Base-by-base conservation (phyloP, 2,888 invertebrate genomes). In the Tetanocera ferruginea region DNA sequence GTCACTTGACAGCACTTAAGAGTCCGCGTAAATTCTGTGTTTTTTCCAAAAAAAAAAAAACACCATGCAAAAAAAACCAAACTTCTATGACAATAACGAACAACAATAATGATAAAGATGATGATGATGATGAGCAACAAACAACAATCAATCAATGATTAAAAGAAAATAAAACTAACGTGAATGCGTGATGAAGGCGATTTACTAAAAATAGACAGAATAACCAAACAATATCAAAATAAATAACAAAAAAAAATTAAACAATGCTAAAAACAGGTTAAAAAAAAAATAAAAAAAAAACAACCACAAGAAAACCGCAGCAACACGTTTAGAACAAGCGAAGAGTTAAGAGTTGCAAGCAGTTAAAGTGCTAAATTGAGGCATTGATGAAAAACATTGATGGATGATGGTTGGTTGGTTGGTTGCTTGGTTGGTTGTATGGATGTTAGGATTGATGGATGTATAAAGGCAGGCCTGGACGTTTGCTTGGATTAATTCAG, bases 161-260 rank as follows among this genome's bases (percentile, higher is more conserved):
- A 64, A 64, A 64, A 31, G 64, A 64, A 28, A 23, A 55, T 19
- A 23, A 19, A 23, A 17, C 8, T 31, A 17, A 31, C 64, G 64
- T 31, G 64, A 64, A 31, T 64, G 64, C 64, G 64, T 28, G 64
- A 64, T 64, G 64, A 31, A 64, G 64, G 64, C 14, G 64, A 25
- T 64, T 64, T 34, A 64, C 64, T 64, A 64, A 64, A 64, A 64
- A 64, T 64, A 64, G 64, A 8, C 14, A 25, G 11, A 23, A 28
- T 60, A 28, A 64, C 25, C 4, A 4, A 64, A 64, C 64, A 8
- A 31, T 31, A 64, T 8, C 0, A 34, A 34, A 14, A 64, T n/a
- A 28, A 31, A 62, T 1, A 62, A 17, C 1, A 62, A 6, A 55
- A 55, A 23, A 4, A 23, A 25, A 2, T 6, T 25, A 60, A 19